Conservation (phyloP, 2,113 vertebrate species). For the Chauna torquata region DNA sequence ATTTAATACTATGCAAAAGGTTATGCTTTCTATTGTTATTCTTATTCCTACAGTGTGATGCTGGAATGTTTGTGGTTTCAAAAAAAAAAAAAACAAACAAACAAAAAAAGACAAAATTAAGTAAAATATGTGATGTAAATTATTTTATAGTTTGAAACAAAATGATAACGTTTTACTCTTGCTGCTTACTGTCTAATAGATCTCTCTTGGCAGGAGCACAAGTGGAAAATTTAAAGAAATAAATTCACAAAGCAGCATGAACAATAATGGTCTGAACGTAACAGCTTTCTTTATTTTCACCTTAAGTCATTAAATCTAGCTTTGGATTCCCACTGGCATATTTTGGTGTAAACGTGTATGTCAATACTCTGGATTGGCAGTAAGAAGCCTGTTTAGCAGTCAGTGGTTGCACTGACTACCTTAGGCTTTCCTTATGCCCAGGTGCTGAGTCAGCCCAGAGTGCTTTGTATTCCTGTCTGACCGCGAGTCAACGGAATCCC, state of each 20-base stretch:
- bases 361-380: neutral
- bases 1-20: slow-evolving; percentile 99
- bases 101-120: slow-evolving; percentile 72
- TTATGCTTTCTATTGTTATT: slow-evolving; percentile 95
- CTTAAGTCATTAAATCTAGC: neutral
- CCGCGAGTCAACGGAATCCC: neutral
- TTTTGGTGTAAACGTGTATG: neutral
- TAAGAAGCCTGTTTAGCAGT: neutral
- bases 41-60: slow-evolving; percentile 87
- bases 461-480: neutral
- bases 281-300: slow-evolving; percentile 71
- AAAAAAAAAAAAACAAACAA: slow-evolving; percentile 65
- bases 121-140: slow-evolving; percentile 87
- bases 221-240: slow-evolving; percentile 83
- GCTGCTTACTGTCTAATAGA: slow-evolving; percentile 88
- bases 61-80: slow-evolving; percentile 93
- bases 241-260: slow-evolving; percentile 95
- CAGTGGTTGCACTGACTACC: neutral
- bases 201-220: slow-evolving; percentile 85
- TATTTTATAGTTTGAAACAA: slow-evolving; percentile 86
- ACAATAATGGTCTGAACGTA: slow-evolving; percentile 85
- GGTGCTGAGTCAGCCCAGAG: neutral
- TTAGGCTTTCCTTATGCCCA: neutral
- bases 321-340: neutral
- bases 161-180: slow-evolving; percentile 85